Conservation (phyloP, 2,113 vertebrate species). For the Sula dactylatra region DNA sequence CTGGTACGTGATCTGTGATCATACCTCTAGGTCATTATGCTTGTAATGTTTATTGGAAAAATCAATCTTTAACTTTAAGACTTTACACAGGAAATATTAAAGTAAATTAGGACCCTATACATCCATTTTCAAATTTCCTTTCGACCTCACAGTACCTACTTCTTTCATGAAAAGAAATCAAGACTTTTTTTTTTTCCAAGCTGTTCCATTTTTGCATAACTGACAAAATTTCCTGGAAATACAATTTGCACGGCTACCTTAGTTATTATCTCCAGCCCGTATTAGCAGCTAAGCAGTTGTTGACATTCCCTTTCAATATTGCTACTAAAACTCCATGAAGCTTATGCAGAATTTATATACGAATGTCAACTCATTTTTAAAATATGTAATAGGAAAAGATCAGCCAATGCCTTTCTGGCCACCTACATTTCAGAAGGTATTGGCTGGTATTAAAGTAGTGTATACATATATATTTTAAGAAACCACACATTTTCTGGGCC, state of each 20-base stretch:
- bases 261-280: conserved; percentile 3
- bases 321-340: not conserved
- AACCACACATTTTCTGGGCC: conserved; percentile 61
- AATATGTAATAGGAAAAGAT: conserved; percentile 40
- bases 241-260: not conserved
- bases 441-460: conserved; percentile 25
- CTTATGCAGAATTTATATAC: conserved; percentile 9
- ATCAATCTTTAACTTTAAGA: conserved; percentile 65
- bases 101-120: conserved; percentile 31
- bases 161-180: not conserved
- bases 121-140: conserved; percentile 62
- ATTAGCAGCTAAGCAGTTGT: conserved; percentile 9
- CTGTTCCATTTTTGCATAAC: not conserved
- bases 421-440: conserved; percentile 48
- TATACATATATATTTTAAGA: conserved; percentile 51
- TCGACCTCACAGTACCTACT: not conserved
- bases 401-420: conserved; percentile 31
- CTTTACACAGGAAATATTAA: conserved; percentile 62
- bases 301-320: conserved; percentile 37
- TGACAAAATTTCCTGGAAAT: conserved; percentile 31
- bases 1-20: conserved; percentile 28
- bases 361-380: conserved; percentile 25
- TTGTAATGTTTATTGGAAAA: conserved; percentile 51
- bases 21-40: conserved; percentile 31
- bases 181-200: not conserved